Base-by-base conservation (phyloP, 2,797 vertebrate species). In the Enteromius unitaeniatus region DNA sequence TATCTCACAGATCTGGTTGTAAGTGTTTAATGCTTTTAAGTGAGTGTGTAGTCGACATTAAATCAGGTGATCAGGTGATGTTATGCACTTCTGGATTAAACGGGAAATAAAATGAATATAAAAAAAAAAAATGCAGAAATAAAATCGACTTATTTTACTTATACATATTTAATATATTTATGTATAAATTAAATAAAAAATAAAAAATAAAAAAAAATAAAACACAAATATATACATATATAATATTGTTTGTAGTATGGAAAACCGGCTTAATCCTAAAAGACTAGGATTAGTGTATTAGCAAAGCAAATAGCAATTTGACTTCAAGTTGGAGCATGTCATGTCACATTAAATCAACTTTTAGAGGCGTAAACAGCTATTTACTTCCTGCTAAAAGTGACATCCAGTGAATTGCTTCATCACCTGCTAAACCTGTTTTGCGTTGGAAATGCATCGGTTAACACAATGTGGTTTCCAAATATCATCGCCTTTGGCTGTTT, bases 1-100 rank as follows among this genome's bases (percentile, higher is more conserved):
- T 96, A 96, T 88, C 91, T 96, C 68, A 95, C 95, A 0, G 94
- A 96, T 89, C 93, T 96, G 85, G 92, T 96, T 5, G 95, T 96
- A 70, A 94, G 95, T 92, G 67, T 42, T 34, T 47, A 3, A 68
- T 49, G n/a, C 68, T 72, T 60, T 60, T n/a, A 72, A 37, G 6
- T 55, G 64, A 37, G 6, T 55, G 64, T 19, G 14, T 3, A 69
- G 15, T 23, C 10, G 3, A 13, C n/a, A 53, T 26, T n/a, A 49
- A 78, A 28, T 28, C 5, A 15, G 26, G n/a, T n/a, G n/a, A n/a
- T n/a, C n/a, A n/a, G n/a, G n/a, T n/a, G n/a, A 68, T 34, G n/a
- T 28, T 7, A 26, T 26, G 31, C 23, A 2, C 31, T 40, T 23
- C 5, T 3, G 65, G 34, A 19, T 70, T 23, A 45, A 47, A 45